A percentile compares a stretch with the other conserved stretches of the same genome.
phyloP scores from a whole-genome alignment of 1,140 invertebrate species.

The Spodoptera litura region DNA sequence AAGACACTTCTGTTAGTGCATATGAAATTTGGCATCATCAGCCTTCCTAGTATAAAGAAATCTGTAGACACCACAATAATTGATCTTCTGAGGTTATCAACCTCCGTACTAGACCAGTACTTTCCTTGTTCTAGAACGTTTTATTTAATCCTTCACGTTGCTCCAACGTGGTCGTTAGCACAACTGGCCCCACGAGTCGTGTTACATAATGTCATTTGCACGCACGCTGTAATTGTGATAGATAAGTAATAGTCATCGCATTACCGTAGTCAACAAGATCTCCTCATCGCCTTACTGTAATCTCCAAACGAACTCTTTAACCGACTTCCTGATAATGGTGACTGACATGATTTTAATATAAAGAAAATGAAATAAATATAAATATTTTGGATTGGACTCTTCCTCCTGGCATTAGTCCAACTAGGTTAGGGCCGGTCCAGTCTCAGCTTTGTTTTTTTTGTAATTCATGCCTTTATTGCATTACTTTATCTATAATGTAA shows the following conservation, averaged over 20 bases:
- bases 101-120: background rate
- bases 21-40: background rate
- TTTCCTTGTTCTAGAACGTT: constrained; percentile 25
- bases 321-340: background rate
- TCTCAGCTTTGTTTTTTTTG: too few relatives aligned
- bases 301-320: background rate
- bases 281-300: background rate
- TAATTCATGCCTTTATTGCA: too few relatives aligned
- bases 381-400: too few relatives aligned
- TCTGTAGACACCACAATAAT: background rate
- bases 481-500: too few relatives aligned
- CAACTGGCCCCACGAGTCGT: background rate
- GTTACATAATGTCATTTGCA: constrained; percentile 17
- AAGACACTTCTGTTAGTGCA: too few relatives aligned
- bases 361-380: too few relatives aligned
- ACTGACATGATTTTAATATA: too few relatives aligned
- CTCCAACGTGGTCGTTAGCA: background rate
- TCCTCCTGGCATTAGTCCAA: too few relatives aligned
- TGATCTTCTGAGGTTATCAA: background rate
- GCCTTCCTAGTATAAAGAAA: background rate
- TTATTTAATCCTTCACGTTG: constrained; percentile 1
- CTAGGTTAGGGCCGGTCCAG: too few relatives aligned
- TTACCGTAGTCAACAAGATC: constrained; percentile 11
- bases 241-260: constrained; percentile 3
- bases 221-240: constrained; percentile 17